A percentile compares a stretch with the other conserved stretches of the same genome.
phyloP scores from a whole-genome alignment of 2,888 invertebrate genomes.

The Aspidiotus rigidus region DNA sequence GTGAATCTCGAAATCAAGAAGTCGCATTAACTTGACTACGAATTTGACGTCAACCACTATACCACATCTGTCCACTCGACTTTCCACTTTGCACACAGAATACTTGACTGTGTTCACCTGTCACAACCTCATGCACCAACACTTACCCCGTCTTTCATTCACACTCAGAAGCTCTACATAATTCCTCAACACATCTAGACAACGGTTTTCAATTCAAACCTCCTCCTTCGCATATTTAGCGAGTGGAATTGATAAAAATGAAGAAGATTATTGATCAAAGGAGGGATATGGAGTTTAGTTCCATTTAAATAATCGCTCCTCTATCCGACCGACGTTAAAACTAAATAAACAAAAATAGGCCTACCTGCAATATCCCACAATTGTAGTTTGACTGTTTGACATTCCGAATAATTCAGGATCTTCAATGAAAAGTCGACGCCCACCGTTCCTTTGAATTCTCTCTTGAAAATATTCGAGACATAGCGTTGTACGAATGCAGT shows the following conservation, averaged over 20 bases:
- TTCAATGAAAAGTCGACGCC: constrained; percentile 54
- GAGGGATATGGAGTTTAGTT: background rate
- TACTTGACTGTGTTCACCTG: too few species aligned
- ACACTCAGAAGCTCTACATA: too few species aligned
- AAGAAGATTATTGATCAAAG: background rate
- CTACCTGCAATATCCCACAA: constrained; percentile 53
- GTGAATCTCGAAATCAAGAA: too few species aligned
- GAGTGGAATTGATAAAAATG: background rate
- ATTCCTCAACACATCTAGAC: too few species aligned
- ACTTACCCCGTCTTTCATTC: too few species aligned
- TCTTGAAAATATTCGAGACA: constrained; percentile 46
- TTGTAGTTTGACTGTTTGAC: constrained; percentile 49
- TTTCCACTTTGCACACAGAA: too few species aligned
- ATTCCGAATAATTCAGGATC: constrained; percentile 49
- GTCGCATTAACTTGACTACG: too few species aligned
- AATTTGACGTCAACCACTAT: too few species aligned
- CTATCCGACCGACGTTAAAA: background rate
- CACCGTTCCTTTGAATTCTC: constrained; percentile 50
- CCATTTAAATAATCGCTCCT: too few species aligned
- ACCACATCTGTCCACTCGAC: too few species aligned
- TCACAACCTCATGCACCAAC: too few species aligned
- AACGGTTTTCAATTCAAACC: too few species aligned
- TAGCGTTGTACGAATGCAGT: constrained; percentile 52
- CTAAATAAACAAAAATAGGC: constrained; percentile 10
- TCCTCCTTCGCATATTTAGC: background rate